Evolutionary conservation across 2,797 vertebrate species (phyloP), one percentile per base, ranked within the genome.

Genomic region (Margarornis squamiger): DNA sequence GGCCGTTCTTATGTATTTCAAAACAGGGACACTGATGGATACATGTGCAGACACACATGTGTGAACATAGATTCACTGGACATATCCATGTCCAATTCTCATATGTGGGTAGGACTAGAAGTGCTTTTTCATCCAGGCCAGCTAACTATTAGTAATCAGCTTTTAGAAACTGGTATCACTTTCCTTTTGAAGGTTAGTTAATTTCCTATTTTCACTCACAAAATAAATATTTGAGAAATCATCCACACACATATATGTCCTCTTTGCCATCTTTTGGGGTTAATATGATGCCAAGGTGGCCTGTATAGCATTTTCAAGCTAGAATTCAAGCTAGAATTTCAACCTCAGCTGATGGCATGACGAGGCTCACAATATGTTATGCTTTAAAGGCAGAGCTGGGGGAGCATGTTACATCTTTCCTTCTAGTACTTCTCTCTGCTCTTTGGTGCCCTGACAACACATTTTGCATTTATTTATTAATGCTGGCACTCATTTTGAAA

Each of bases 391-490:
- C 58, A 88, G 45, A 88, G 54, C 46, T 83, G 36, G 12, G 7
- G 14, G 9, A 78, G 18, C 0, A 0, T 24, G 30, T 82, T 82
- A 39, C 2, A 2, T 62, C 29, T 68, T 63, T 71, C 9, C 29
- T 80, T 68, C 34, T 48, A 38, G 34, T 77, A 43, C 24, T 79
- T 85, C 41, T 68, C 29, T 72, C 1, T 55, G 55, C 59, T 73
- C 59, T 55, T 57, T 61, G 41, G 20, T 70, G 36, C 19, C n/a
- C 43, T 41, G 27, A 38, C 39, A 77, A 76, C 55, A 81, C 21
- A 43, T 51, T 84, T 75, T 71, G 16, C 45, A 91, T 93, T 86
- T 91, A 72, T 91, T 90, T 73, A 62, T 85, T 87, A 85, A 65
- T 58, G 54, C 63, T 73, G 16, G 26, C 45, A 82, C n/a, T 54